Percentiles rank a stretch among this genome's conserved stretches.
phyloP scores from a whole-genome alignment of 2,888 invertebrate genomes.

The Cheilosia scutellata region DNA sequence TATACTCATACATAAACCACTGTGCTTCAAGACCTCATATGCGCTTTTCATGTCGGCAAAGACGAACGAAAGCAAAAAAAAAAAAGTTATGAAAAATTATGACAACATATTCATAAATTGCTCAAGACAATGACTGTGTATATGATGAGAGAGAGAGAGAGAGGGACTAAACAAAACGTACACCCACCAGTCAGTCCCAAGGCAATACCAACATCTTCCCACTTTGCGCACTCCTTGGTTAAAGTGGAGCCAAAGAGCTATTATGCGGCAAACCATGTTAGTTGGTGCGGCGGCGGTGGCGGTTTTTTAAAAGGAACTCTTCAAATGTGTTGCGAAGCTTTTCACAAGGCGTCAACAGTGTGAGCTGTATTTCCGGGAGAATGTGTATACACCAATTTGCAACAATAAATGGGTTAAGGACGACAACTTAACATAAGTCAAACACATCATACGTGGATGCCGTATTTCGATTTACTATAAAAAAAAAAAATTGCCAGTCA shows the following conservation, averaged over 20 bases:
- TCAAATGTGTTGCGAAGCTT: slow-evolving; percentile 35
- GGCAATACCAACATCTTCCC: slow-evolving; percentile 7
- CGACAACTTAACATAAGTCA: slow-evolving; percentile 56
- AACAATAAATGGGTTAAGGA: slow-evolving; percentile 66
- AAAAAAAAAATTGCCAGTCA: slow-evolving; percentile 34
- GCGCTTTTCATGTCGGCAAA: slow-evolving; percentile 36
- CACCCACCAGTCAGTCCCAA: slow-evolving; percentile 4
- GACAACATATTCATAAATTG: slow-evolving; percentile 74
- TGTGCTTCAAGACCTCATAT: slow-evolving; percentile 6
- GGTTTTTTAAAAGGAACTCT: slow-evolving; percentile 40
- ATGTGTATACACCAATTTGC: slow-evolving; percentile 33
- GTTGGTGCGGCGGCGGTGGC: slow-evolving; percentile 33
- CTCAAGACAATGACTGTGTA: slow-evolving; percentile 62
- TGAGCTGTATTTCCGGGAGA: slow-evolving; percentile 23
- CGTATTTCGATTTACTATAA: slow-evolving; percentile 5
- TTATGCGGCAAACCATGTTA: slow-evolving; percentile 65
- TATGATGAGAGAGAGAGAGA: neutral
- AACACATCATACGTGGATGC: slow-evolving; percentile 30
- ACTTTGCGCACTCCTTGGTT: slow-evolving; percentile 15
- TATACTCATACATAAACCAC: slow-evolving; percentile 22
- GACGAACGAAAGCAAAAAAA: slow-evolving; percentile 18
- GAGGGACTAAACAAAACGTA: neutral
- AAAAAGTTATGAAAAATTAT: slow-evolving; percentile 56
- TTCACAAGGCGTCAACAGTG: slow-evolving; percentile 27
- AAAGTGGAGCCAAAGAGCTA: slow-evolving; percentile 50